A percentile compares a stretch with the other conserved stretches of the same genome.
phyloP scores from a whole-genome alignment of 2,888 invertebrate species.

The Lepidonotus clava region DNA sequence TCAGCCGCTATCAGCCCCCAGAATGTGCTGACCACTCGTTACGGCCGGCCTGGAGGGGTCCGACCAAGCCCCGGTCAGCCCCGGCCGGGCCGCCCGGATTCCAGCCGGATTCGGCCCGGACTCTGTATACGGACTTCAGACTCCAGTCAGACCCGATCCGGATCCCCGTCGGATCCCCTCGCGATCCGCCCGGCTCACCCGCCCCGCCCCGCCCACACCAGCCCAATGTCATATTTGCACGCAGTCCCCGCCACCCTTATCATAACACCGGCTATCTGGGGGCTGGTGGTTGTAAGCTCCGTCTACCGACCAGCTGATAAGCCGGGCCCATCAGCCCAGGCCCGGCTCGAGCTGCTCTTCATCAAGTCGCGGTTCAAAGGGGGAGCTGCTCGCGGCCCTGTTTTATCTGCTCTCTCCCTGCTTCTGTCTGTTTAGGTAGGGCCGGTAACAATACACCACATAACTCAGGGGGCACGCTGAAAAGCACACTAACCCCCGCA shows the following conservation, averaged over 20 bases:
- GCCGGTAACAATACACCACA: background rate
- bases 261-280: conserved; percentile 21
- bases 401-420: background rate
- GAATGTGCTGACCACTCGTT: background rate
- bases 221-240: conserved; percentile 9
- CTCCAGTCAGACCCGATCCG: too few species aligned
- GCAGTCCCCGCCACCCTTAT: background rate
- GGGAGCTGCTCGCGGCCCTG: background rate
- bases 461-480: background rate
- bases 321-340: conserved; percentile 21
- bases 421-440: background rate
- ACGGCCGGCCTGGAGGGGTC: background rate
- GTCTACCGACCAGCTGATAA: conserved; percentile 29
- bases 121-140: too few species aligned
- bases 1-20: background rate
- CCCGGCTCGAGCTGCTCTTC: background rate
- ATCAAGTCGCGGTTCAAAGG: background rate
- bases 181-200: background rate
- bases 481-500: background rate
- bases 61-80: background rate
- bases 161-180: too few species aligned
- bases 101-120: too few species aligned
- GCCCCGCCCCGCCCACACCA: too few species aligned
- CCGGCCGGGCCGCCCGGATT: too few species aligned
- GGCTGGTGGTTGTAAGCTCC: background rate